Evolutionary conservation across 2,113 vertebrate species (phyloP), one percentile per base, ranked within the genome.

Genomic region (Onychostruthus taczanowskii): DNA sequence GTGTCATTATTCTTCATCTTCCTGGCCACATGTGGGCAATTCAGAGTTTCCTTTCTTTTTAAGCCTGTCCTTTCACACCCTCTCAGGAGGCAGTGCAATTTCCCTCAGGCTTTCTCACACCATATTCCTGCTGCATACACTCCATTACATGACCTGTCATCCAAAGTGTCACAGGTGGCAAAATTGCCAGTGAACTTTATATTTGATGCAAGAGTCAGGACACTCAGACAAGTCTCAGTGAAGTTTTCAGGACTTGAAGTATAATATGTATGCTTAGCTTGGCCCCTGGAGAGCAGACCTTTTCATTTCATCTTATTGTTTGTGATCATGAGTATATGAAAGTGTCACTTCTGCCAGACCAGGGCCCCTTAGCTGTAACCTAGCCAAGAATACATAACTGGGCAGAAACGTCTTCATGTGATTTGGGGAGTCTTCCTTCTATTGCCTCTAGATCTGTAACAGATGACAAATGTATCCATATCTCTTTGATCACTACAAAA

Each of bases 401-500:
- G 30, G 63, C 2, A 9, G 77, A 95, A 95, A 93, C 1, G 0
- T 16, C 30, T 89, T 69, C 28, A 52, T 44, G 72, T 77, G 21
- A 39, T 49, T 16, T 50, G 61, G 55, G 77, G 87, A 91, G 78
- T 67, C 43, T 43, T 75, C 35, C 37, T 70, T 63, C 43, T 69
- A 61, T 70, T 90, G 56, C 47, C 52, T 91, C 85, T 70, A 86
- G 82, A 88, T 70, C 64, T 84, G 63, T 77, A 88, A 94, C 82
- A 95, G 89, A 95, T 80, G 63, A 95, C 75, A 93, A 91, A 95
- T 2, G 2, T 53, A 93, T 70, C 73, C 70, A 17, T 91, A 91
- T 94, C 84, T 95, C 87, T 93, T 81, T 80, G 82, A 96, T 96
- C 95, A 59, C 55, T 77, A 83, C 37, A 84, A 91, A 93, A 96